These are phyloP conservation scores for Chaetops frenatus DNA, from an alignment of 2,113 vertebrate genomes.

Conservation along the genomic window DNA sequence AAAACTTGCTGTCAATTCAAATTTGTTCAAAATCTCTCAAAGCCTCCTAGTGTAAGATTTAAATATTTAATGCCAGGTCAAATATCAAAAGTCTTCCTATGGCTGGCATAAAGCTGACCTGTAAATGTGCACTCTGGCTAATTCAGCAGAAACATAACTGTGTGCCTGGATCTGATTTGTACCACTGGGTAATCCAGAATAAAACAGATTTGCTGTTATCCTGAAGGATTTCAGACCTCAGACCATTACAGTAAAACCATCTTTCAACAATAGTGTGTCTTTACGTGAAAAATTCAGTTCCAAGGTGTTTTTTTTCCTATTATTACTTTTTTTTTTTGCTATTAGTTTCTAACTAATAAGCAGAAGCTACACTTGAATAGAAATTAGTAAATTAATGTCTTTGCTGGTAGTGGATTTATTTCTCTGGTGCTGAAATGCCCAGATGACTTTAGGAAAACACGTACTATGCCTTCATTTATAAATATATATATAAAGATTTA, in stretches of 20 bases:
- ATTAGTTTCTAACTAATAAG: neutral
- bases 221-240: neutral
- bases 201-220: neutral
- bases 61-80: constrained; percentile 39
- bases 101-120: neutral
- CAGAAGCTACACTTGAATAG: neutral
- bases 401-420: neutral
- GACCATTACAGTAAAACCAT: neutral
- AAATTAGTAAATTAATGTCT: neutral
- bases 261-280: neutral
- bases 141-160: neutral
- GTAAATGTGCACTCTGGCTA: neutral
- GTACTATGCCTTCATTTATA: neutral
- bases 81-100: neutral
- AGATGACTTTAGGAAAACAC: constrained; percentile 1
- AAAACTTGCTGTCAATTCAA: constrained; percentile 48
- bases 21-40: constrained; percentile 32
- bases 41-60: neutral
- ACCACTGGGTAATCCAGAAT: neutral
- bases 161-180: neutral
- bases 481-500: constrained; percentile 9
- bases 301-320: accelerated
- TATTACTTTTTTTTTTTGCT: neutral
- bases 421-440: neutral
- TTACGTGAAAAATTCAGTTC: neutral